Conservation (phyloP, 2,113 vertebrate genomes). For the Melanostigma gelatinosum region DNA sequence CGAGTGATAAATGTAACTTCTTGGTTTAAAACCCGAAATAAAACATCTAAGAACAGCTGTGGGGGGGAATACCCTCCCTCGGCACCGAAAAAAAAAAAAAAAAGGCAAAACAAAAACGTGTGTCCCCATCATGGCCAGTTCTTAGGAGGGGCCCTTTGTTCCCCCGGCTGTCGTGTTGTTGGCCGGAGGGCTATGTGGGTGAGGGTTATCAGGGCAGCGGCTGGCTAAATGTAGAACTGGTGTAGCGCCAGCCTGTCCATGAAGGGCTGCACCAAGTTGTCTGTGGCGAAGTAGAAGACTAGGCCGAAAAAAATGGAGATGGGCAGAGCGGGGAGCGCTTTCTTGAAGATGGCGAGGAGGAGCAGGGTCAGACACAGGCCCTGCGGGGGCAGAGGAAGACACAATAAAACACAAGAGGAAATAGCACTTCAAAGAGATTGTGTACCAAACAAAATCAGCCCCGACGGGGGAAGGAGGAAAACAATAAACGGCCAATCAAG, state of each 20-base stretch:
- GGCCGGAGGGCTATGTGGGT: constrained; percentile 46
- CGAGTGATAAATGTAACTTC: constrained; percentile 42
- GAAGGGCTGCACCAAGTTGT: constrained; percentile 96
- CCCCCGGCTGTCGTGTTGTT: constrained; percentile 44
- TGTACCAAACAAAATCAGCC: constrained; percentile 32
- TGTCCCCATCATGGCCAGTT: constrained; percentile 62
- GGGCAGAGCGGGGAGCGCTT: constrained; percentile 96
- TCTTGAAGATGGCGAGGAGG: constrained; percentile 99
- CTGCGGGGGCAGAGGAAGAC: constrained; percentile 72
- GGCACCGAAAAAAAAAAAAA: constrained; percentile 7
- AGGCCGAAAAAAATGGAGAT: constrained; percentile 99
- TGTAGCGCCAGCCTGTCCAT: constrained; percentile 96
- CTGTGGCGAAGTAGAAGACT: constrained; percentile 98
- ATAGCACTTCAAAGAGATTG: background rate
- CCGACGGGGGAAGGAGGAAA: background rate
- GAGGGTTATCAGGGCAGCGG: constrained; percentile 35
- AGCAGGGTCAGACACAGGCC: constrained; percentile 97
- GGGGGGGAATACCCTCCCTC: constrained; percentile 9
- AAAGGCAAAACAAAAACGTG: constrained; percentile 64
- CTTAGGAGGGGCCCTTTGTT: constrained; percentile 48
- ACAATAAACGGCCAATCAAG: background rate
- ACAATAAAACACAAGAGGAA: constrained; percentile 21
- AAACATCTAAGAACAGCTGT: constrained; percentile 47
- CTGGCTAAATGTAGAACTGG: constrained; percentile 97
- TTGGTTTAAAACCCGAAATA: constrained; percentile 48